Percentiles rank a stretch among this genome's conserved stretches.
Conservation (phyloP, 2,888 invertebrate species). For the Liodrosophila aerea region DNA sequence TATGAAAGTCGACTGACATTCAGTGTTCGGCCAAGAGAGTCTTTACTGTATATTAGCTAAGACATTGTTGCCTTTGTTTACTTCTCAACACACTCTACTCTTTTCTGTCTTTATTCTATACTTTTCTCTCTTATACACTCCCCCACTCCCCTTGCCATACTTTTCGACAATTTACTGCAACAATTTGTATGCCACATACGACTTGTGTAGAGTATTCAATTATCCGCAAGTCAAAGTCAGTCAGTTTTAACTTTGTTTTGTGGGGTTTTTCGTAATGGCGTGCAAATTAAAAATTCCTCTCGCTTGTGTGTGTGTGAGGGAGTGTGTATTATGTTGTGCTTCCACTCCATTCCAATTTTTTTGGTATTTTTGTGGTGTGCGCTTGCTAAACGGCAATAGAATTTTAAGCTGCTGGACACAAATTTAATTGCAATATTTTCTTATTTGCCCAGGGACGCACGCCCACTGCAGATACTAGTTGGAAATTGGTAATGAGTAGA, state of each 20-base stretch:
- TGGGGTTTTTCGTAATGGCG: slow-evolving; percentile 54
- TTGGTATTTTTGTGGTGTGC: slow-evolving; percentile 2
- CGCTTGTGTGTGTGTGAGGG: slow-evolving; percentile 13
- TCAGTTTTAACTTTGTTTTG: background rate
- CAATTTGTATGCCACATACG: background rate
- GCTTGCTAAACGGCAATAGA: slow-evolving; percentile 46
- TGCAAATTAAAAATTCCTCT: slow-evolving; percentile 70
- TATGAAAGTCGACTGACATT: too few relatives aligned
- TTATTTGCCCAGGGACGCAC: slow-evolving; percentile 25
- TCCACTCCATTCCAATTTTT: too few relatives aligned
- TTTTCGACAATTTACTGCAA: too few relatives aligned
- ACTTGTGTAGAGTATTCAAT: slow-evolving; percentile 15
- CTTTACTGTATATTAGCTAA: too few relatives aligned
- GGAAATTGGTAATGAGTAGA: background rate
- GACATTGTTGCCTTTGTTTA: too few relatives aligned
- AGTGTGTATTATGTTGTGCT: slow-evolving; percentile 1
- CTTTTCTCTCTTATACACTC: too few relatives aligned
- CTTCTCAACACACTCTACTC: too few relatives aligned
- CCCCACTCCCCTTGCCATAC: too few relatives aligned
- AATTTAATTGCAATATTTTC: slow-evolving; percentile 62
- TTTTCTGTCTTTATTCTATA: too few relatives aligned
- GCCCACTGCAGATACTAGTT: slow-evolving; percentile 36
- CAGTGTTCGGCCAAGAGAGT: too few relatives aligned
- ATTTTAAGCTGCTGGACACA: slow-evolving; percentile 52
- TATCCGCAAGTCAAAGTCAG: slow-evolving; percentile 1